Conservation (phyloP, 1,140 invertebrate species). For the Caenorhabditis elegans region WBcel235 BX284603.4:10183001-10183500, state of each 20-base stretch:
- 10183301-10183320: neutral
- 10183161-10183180: slow-evolving; percentile 51
- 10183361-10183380: slow-evolving; percentile 18
- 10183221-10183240: slow-evolving; percentile 3
- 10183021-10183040: slow-evolving; percentile 54
- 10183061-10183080: slow-evolving; percentile 23
- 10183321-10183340: slow-evolving; percentile 4
- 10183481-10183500: neutral
- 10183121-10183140: slow-evolving; percentile 55
- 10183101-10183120: slow-evolving; percentile 51
- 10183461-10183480: neutral
- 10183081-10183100: slow-evolving; percentile 40
- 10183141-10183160: slow-evolving; percentile 53
- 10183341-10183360: slow-evolving; percentile 9
- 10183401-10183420: neutral
- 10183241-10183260: slow-evolving; percentile 9
- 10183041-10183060: slow-evolving; percentile 11
- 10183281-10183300: no score
- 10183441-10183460: slow-evolving; percentile 18
- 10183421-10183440: neutral
- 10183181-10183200: slow-evolving; percentile 32
- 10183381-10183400: slow-evolving; percentile 20
- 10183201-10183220: slow-evolving; percentile 31
- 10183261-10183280: neutral
- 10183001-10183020: slow-evolving; percentile 65